These are phyloP conservation scores for Papilio protenor DNA, from an alignment of 2,888 invertebrate species.

Conservation along the genomic window DNA sequence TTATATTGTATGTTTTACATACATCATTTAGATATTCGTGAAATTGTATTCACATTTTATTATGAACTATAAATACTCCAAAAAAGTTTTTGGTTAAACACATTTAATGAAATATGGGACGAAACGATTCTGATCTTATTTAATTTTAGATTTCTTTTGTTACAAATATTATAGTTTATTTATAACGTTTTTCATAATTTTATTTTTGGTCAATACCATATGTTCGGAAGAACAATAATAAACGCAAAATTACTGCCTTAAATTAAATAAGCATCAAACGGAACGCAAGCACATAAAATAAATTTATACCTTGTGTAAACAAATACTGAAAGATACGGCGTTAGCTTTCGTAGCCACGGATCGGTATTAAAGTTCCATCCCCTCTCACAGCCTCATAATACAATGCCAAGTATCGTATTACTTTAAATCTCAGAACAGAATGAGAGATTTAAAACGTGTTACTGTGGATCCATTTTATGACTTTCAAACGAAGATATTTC, in stretches of 20 bases:
- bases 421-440: slow-evolving; percentile 31
- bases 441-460: slow-evolving; percentile 22
- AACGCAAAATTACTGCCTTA: not conserved
- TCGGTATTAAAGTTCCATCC: slow-evolving; percentile 16
- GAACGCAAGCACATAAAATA: slow-evolving; percentile 9
- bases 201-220: not conserved
- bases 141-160: not conserved
- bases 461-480: not conserved
- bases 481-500: not conserved
- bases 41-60: not conserved
- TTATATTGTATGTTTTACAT: not conserved
- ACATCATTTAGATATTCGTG: not conserved
- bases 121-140: too few relatives aligned
- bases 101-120: too few relatives aligned
- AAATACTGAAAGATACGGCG: slow-evolving; percentile 29
- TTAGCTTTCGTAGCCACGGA: slow-evolving; percentile 25
- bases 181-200: not conserved
- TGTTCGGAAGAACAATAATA: too few relatives aligned
- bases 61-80: too few relatives aligned
- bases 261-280: slow-evolving; percentile 10
- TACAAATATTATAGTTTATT: not conserved
- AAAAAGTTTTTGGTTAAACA: too few relatives aligned
- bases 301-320: slow-evolving; percentile 29
- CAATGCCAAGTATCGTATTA: slow-evolving; percentile 37
- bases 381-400: slow-evolving; percentile 10